Evolutionary conservation across 2,797 vertebrate species (phyloP).

Genomic region (Bufotes viridis): DNA sequence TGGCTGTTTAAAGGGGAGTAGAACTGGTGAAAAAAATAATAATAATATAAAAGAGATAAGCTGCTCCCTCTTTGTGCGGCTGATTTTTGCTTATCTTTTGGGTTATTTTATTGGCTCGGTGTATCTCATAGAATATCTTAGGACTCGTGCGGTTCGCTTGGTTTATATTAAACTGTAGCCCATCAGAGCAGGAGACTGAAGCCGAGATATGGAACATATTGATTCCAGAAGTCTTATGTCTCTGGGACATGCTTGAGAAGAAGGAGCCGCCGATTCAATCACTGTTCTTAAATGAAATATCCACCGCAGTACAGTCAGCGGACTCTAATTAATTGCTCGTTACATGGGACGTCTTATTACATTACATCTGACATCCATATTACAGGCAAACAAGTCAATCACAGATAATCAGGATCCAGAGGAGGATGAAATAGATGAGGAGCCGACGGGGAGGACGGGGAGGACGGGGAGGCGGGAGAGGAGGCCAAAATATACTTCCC

Average conservation of each 20-base stretch:
- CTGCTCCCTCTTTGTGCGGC: not conserved
- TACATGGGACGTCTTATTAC: constrained; percentile 53
- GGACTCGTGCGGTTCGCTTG: not conserved
- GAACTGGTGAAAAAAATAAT: not conserved
- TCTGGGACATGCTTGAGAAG: too few species aligned
- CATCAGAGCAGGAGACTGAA: not conserved
- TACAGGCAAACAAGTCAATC: constrained; percentile 50
- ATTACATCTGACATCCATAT: constrained; percentile 53
- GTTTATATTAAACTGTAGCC: not conserved
- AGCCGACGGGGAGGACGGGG: not conserved
- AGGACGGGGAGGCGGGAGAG: not conserved
- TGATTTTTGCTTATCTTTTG: not conserved
- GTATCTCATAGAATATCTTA: not conserved
- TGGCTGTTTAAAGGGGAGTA: not conserved
- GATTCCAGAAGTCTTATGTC: constrained; percentile 9
- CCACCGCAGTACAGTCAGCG: constrained; percentile 37
- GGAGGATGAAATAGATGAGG: constrained; percentile 33
- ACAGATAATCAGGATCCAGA: constrained; percentile 38
- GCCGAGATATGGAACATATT: constrained; percentile 1
- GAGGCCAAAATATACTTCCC: not conserved
- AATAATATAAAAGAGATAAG: not conserved
- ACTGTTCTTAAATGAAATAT: constrained; percentile 9
- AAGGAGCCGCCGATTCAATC: not conserved
- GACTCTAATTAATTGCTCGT: constrained; percentile 49
- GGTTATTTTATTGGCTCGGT: not conserved